phyloP scores from a whole-genome alignment of 2,888 invertebrate genomes.

The Drosophila longiperda region DNA sequence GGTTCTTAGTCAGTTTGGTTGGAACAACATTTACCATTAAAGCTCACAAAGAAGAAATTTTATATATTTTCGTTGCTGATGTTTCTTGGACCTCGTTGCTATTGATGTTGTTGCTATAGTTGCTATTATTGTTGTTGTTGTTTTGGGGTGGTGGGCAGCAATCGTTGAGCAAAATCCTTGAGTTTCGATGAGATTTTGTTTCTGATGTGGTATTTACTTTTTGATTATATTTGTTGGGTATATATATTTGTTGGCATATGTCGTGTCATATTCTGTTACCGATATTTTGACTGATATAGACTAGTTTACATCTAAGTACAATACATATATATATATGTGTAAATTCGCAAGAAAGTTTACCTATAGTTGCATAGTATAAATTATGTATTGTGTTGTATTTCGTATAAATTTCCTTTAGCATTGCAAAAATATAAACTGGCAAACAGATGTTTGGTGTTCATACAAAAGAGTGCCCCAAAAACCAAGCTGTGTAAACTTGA shows the following conservation, averaged over 20 bases:
- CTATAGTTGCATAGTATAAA: slow-evolving; percentile 25
- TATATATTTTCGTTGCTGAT: slow-evolving; percentile 20
- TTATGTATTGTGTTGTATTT: neutral
- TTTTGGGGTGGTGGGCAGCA: slow-evolving; percentile 30
- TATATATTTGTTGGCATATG: slow-evolving; percentile 30
- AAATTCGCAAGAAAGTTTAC: slow-evolving; percentile 49
- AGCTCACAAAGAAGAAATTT: slow-evolving; percentile 22
- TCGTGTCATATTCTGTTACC: slow-evolving; percentile 39
- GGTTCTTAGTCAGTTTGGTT: slow-evolving; percentile 48
- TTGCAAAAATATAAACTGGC: slow-evolving; percentile 41
- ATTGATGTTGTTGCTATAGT: slow-evolving; percentile 17
- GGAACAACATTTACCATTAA: slow-evolving; percentile 62
- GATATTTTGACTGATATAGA: slow-evolving; percentile 29
- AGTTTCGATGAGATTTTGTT: slow-evolving; percentile 33
- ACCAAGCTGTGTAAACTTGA: slow-evolving; percentile 35
- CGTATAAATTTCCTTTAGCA: slow-evolving; percentile 25
- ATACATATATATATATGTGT: slow-evolving; percentile 3
- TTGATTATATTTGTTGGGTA: slow-evolving; percentile 28
- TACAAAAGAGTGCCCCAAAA: slow-evolving; percentile 28
- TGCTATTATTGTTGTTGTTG: slow-evolving; percentile 10
- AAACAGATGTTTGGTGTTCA: slow-evolving; percentile 16
- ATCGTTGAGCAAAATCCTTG: slow-evolving; percentile 47
- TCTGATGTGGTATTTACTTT: slow-evolving; percentile 8
- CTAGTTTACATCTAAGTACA: slow-evolving; percentile 29
- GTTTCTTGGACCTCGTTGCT: slow-evolving; percentile 25